Base-by-base conservation (phyloP, 2,113 vertebrate species). In the Rhipidura dahli region DNA sequence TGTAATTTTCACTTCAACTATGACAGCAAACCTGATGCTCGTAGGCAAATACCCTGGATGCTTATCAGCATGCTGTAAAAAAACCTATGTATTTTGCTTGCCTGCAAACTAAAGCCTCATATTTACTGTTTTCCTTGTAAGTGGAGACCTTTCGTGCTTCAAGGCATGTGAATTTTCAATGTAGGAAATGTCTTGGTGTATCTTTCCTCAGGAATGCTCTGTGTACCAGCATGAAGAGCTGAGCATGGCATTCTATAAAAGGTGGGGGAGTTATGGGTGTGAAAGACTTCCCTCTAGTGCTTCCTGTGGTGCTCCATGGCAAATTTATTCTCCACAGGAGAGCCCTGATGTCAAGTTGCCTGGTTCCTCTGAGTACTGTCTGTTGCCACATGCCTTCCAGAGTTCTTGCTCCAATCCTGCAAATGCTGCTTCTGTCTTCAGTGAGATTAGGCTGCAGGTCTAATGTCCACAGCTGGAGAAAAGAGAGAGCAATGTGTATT, bases 131-230 rank as follows among this genome's bases (percentile, higher is more conserved):
- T 49, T 68, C 56, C 60, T 79, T 63, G 49, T 31, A 84, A 57
- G 15, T 73, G 11, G 8, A 79, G 39, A 22, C 2, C 4, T 66
- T 75, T 75, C 13, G 37, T 0, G 0, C 15, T 63, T 78, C 7
- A 5, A 80, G 19, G 7, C 3, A 23, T 15, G 24, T 23, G 20
- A 20, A 71, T 85, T 82, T 87, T 82, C 66, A 64, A 4, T 6
- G 20, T 0, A 26, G 35, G 24, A n/a, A 42, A 28, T 42, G 27
- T 7, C 5, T 30, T 0, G 0, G 7, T 0, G 0, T 30, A 7
- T 33, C 28, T 77, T 77, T 37, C 35, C 7, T 51, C 15, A 20
- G 24, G 28, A 27, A 45, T 50, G 18, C 15, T 70, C 8, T 65
- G 10, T 68, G 9, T 61, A 33, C 61, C 42, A 59, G 17, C 30